phyloP scores from a whole-genome alignment of 2,888 invertebrate species.

The Chymomyza procnemis region DNA sequence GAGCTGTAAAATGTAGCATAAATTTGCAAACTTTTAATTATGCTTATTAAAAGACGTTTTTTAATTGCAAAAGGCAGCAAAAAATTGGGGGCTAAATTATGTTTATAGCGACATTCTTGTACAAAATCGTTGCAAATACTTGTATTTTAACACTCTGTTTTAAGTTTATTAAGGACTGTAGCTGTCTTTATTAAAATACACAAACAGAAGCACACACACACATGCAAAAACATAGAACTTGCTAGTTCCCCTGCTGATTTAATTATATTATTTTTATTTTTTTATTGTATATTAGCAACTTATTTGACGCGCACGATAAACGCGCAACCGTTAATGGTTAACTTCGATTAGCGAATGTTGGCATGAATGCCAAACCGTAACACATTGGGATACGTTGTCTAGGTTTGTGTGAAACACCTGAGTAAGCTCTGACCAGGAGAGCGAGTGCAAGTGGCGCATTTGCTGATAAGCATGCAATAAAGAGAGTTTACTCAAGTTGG shows the following conservation, averaged over 20 bases:
- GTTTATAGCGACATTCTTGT: too few species aligned
- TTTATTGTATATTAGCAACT: not conserved
- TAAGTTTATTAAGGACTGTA: not conserved
- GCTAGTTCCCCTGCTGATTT: not conserved
- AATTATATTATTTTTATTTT: not conserved
- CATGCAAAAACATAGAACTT: not conserved
- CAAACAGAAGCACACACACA: not conserved
- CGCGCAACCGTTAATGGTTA: constrained; percentile 61
- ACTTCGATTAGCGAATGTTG: constrained; percentile 64
- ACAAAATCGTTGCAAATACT: too few species aligned
- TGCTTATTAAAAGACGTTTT: too few species aligned
- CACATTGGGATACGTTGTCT: not conserved
- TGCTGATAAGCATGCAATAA: not conserved
- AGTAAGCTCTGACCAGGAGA: constrained; percentile 1
- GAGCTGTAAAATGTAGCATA: too few species aligned
- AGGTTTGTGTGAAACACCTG: not conserved
- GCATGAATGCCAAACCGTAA: constrained; percentile 13
- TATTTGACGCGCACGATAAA: constrained; percentile 20
- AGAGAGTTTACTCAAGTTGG: constrained; percentile 2
- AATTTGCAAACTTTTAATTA: too few species aligned
- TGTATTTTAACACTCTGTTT: too few species aligned
- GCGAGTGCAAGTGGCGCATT: not conserved
- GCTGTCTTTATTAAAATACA: not conserved
- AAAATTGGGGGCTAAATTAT: too few species aligned
- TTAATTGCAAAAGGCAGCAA: too few species aligned